These are phyloP conservation scores for Pachliopta kotzebuea DNA, from an alignment of 2,888 invertebrate species.

Conservation along the genomic window DNA sequence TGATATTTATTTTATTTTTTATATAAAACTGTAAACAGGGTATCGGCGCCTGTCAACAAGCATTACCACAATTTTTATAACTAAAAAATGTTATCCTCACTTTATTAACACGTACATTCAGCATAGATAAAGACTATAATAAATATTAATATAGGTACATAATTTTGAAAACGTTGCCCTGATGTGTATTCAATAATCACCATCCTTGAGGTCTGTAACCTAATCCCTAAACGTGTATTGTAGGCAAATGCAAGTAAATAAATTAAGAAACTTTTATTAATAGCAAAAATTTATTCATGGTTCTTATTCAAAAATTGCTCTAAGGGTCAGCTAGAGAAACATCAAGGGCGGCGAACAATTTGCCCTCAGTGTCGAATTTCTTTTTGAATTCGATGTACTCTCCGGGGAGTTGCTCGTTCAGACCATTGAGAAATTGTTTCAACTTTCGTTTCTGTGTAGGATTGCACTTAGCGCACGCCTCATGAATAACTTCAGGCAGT, in stretches of 20 bases:
- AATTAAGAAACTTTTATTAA: not conserved
- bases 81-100: too few species aligned
- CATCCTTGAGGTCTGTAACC: not conserved
- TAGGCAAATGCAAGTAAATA: not conserved
- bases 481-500: conserved; percentile 26
- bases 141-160: too few species aligned
- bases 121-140: too few species aligned
- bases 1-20: too few species aligned
- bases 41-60: too few species aligned
- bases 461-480: conserved; percentile 32
- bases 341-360: conserved; percentile 75
- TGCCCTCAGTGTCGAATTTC: conserved; percentile 80
- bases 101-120: too few species aligned
- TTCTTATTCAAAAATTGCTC: conserved; percentile 10
- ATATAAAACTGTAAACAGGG: too few species aligned
- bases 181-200: not conserved
- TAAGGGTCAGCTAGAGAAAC: conserved; percentile 43
- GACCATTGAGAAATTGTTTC: conserved; percentile 28
- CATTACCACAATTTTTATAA: too few species aligned
- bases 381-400: conserved; percentile 68
- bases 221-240: not conserved
- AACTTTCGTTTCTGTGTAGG: conserved; percentile 29
- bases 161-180: too few species aligned
- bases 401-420: conserved; percentile 76
- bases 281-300: not conserved